These are phyloP conservation scores for Euplagia quadripunctaria DNA, from an alignment of 2,888 invertebrate genomes.

Conservation along the genomic window DNA sequence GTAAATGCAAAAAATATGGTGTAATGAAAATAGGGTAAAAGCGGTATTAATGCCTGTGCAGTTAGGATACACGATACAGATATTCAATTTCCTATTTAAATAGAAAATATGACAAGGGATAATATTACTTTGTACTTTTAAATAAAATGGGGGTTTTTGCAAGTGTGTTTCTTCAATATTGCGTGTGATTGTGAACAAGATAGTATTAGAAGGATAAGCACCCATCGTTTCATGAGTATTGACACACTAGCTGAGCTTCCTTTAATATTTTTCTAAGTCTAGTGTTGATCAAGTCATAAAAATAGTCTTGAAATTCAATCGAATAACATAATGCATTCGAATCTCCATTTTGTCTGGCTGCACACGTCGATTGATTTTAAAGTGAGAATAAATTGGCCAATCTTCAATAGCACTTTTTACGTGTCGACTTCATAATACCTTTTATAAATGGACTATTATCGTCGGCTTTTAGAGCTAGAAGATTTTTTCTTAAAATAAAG, in stretches of 20 bases:
- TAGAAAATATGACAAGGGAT: no score
- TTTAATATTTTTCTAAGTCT: not conserved
- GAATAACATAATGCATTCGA: constrained; percentile 39
- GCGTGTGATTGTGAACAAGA: no score
- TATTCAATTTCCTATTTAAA: no score
- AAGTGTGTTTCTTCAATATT: not conserved
- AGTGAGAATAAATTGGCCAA: constrained; percentile 51
- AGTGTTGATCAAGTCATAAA: constrained; percentile 19
- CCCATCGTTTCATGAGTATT: not conserved
- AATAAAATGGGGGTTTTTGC: not conserved
- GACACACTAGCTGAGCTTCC: not conserved
- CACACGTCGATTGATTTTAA: constrained; percentile 50
- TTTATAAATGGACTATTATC: constrained; percentile 26
- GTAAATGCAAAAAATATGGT: no score
- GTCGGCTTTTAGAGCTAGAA: constrained; percentile 3
- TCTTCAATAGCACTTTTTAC: constrained; percentile 38
- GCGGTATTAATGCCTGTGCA: no score
- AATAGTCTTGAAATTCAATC: constrained; percentile 43
- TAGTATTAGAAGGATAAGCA: not conserved
- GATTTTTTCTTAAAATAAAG: not conserved
- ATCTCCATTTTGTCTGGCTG: constrained; percentile 47
- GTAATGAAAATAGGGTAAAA: no score
- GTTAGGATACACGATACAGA: no score
- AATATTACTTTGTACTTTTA: no score
- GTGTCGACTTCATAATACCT: constrained; percentile 16